A percentile compares a stretch with the other conserved stretches of the same genome.
phyloP scores from a whole-genome alignment of 2,888 invertebrate species.

The Melipona beecheii region DNA sequence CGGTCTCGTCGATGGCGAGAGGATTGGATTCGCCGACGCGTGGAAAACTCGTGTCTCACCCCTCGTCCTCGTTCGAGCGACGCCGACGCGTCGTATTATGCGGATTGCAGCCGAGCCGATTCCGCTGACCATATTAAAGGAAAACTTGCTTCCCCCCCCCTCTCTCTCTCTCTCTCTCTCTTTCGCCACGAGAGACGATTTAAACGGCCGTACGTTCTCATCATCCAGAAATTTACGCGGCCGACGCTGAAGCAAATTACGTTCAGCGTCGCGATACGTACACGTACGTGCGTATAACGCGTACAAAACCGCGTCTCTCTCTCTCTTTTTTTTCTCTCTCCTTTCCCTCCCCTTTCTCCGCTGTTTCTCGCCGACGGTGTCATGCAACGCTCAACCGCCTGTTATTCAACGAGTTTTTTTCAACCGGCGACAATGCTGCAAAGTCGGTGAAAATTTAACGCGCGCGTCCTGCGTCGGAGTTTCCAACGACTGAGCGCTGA shows the following conservation, averaged over 20 bases:
- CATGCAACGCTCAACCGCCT: conserved; percentile 17
- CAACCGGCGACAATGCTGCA: background rate
- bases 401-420: conserved; percentile 13
- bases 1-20: conserved; percentile 40
- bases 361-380: conserved; percentile 6
- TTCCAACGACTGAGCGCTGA: background rate
- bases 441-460: conserved; percentile 47
- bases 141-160: conserved; percentile 48
- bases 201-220: conserved; percentile 77
- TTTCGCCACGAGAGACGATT: conserved; percentile 55
- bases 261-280: conserved; percentile 61
- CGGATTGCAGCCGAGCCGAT: conserved; percentile 57
- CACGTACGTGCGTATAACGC: conserved; percentile 45
- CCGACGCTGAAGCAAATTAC: conserved; percentile 76
- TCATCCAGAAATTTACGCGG: conserved; percentile 77
- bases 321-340: background rate
- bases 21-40: conserved; percentile 48
- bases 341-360: background rate
- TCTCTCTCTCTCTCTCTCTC: too few relatives aligned
- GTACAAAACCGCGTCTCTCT: conserved; percentile 37
- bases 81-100: conserved; percentile 42
- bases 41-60: conserved; percentile 12
- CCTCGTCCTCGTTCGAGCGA: conserved; percentile 25
- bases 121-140: conserved; percentile 67
- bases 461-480: conserved; percentile 1